Evolutionary conservation across 2,113 vertebrate genomes (phyloP).

Genomic region (Lampris incognitus): DNA sequence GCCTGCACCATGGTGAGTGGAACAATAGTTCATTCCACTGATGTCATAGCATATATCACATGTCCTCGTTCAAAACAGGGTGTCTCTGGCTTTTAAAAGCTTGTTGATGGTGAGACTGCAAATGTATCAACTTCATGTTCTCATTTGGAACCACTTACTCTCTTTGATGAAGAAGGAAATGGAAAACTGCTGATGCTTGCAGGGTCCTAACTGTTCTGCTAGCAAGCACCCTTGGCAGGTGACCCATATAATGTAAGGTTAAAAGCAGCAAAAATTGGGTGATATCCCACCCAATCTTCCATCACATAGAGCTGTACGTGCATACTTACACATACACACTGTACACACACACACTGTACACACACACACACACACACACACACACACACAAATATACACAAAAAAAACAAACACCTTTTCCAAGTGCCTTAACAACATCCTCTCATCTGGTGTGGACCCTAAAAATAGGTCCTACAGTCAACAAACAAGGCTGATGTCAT

Average conservation of each 20-base stretch:
- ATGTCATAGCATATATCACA: conserved; percentile 26
- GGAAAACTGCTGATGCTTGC: conserved; percentile 18
- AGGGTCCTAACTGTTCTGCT: conserved; percentile 16
- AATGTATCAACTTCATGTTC: conserved; percentile 32
- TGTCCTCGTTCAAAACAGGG: conserved; percentile 29
- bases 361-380: conserved; percentile 1
- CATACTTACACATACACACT: no score
- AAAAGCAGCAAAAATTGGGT: conserved; percentile 37
- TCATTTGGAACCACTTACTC: conserved; percentile 36
- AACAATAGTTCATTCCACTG: conserved; percentile 38
- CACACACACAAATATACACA: not conserved
- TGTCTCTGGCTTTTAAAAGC: conserved; percentile 6
- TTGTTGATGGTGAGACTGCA: conserved; percentile 8
- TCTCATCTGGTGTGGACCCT: conserved; percentile 22
- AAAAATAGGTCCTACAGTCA: conserved; percentile 52
- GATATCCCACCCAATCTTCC: conserved; percentile 34
- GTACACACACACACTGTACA: not conserved
- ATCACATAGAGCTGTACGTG: conserved; percentile 18
- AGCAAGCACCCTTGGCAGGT: conserved; percentile 34
- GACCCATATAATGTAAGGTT: conserved; percentile 41
- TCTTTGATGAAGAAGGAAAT: conserved; percentile 21
- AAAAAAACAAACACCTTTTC: not conserved
- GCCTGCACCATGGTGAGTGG: conserved; percentile 10
- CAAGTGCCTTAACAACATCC: conserved; percentile 38
- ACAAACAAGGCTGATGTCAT: conserved; percentile 39